Evolutionary conservation across 2,797 vertebrate genomes (phyloP).

Genomic region (Sciaenops ocellatus): DNA sequence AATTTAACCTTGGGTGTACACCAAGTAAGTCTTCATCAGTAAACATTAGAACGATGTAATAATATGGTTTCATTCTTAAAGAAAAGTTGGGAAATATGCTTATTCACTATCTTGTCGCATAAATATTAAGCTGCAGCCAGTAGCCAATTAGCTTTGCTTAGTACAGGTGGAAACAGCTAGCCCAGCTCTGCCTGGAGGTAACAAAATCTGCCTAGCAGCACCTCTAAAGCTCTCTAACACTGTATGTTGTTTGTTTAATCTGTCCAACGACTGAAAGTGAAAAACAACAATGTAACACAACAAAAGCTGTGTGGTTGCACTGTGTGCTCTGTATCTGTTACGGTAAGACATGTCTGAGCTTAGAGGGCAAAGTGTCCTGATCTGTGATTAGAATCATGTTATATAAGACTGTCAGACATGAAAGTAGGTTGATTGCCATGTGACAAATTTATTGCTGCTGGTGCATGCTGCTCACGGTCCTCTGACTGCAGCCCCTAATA

Average conservation of each 20-base stretch:
- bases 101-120: not conserved
- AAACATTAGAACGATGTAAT: not conserved
- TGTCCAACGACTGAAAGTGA: not conserved
- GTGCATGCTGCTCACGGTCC: conserved; percentile 3
- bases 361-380: conserved; percentile 48
- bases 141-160: not conserved
- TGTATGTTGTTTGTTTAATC: not conserved
- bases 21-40: not conserved
- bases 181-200: not conserved
- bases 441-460: conserved; percentile 66
- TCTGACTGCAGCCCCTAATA: conserved; percentile 19
- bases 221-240: not conserved
- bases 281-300: not conserved
- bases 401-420: conserved; percentile 65
- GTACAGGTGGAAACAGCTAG: not conserved
- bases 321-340: not conserved
- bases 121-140: too few relatives aligned
- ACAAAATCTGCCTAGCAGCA: not conserved
- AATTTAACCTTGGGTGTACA: too few relatives aligned
- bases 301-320: conserved; percentile 6
- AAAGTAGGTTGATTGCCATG: conserved; percentile 75
- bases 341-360: conserved; percentile 56
- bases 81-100: not conserved
- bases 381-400: conserved; percentile 70
- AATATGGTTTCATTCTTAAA: not conserved